Evolutionary conservation across 2,113 vertebrate species (phyloP).

Genomic region (Sebastes schlegelii): DNA sequence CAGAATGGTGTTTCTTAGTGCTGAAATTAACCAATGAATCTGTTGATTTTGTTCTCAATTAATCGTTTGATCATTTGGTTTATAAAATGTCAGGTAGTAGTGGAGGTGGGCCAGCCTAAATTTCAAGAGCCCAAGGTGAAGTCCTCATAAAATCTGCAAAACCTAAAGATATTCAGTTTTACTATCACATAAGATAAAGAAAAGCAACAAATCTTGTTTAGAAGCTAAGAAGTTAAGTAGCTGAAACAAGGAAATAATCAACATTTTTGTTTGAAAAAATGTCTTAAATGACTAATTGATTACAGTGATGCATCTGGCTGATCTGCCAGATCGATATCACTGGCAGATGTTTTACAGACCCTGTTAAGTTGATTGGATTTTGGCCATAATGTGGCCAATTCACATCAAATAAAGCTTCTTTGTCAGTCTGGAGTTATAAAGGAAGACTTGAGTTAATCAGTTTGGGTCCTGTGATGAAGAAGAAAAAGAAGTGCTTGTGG

Average conservation of each 20-base stretch:
- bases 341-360: background rate
- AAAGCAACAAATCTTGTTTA: background rate
- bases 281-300: background rate
- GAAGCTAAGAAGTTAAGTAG: background rate
- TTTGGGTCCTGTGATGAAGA: background rate
- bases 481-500: background rate
- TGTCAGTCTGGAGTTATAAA: background rate
- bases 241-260: background rate
- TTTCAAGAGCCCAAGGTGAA: too few species aligned
- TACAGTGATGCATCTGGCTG: background rate
- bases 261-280: background rate
- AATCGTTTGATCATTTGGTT: background rate
- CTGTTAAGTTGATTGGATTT: background rate
- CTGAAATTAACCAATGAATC: background rate
- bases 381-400: background rate
- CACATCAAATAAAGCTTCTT: background rate
- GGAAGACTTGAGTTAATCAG: conserved; percentile 2
- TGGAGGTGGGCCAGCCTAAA: too few species aligned
- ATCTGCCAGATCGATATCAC: background rate
- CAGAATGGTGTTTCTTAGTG: background rate
- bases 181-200: background rate
- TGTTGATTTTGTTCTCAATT: background rate
- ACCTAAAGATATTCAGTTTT: too few species aligned
- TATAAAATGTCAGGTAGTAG: background rate
- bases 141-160: too few species aligned